Conservation (phyloP, 2,113 vertebrate species). For the Argyrosomus japonicus region DNA sequence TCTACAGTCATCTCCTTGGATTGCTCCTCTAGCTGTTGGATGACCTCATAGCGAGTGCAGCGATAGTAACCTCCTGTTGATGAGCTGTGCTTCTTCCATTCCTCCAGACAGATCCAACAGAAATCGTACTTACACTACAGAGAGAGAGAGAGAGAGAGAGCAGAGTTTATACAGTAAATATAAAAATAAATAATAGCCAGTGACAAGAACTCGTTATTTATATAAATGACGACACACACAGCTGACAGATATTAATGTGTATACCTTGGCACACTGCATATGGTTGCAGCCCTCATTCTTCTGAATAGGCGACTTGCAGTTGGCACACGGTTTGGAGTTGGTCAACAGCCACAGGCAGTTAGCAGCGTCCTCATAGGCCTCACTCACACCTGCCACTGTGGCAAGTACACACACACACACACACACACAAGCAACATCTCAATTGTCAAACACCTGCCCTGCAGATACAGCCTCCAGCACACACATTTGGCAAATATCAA, state of each 20-base stretch:
- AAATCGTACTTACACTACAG: conserved; percentile 98
- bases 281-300: conserved; percentile 99
- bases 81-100: conserved; percentile 93
- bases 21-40: conserved; percentile 97
- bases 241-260: conserved; percentile 5
- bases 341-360: conserved; percentile 99
- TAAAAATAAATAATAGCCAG: neutral
- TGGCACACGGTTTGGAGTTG: conserved; percentile 98
- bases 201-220: neutral
- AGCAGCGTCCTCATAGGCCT: conserved; percentile 97
- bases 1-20: conserved; percentile 99
- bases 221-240: neutral
- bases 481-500: conserved; percentile 43
- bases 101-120: conserved; percentile 95
- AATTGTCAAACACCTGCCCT: conserved; percentile 31
- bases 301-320: conserved; percentile 99
- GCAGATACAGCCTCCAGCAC: conserved; percentile 8
- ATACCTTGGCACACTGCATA: conserved; percentile 99
- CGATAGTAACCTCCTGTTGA: conserved; percentile 99
- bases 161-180: neutral
- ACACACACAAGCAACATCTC: neutral
- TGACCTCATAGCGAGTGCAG: conserved; percentile 98
- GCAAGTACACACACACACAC: conserved; percentile 20
- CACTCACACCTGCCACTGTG: conserved; percentile 96
- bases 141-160: neutral